phyloP scores from a whole-genome alignment of 2,797 vertebrate species.

The Manis pentadactyla region DNA sequence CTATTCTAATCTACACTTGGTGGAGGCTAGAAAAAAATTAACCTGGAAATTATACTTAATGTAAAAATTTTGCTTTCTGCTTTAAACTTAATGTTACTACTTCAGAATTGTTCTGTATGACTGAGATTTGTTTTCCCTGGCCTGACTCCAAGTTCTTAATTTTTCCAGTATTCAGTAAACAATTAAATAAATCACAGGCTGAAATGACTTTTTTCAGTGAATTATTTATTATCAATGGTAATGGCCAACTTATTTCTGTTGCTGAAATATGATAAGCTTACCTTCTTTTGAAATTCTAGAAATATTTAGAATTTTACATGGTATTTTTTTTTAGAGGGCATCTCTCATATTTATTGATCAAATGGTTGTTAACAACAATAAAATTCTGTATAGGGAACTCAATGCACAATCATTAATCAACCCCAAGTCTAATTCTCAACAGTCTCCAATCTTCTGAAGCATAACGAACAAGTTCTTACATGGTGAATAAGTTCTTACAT shows the following conservation, averaged over 20 bases:
- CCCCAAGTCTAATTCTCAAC: no score
- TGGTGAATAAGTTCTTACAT: no score
- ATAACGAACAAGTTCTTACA: no score
- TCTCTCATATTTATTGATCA: no score
- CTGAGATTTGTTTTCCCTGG: background rate
- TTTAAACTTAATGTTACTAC: conserved; percentile 35
- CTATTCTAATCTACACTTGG: background rate
- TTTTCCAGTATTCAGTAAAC: background rate
- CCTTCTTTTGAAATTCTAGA: background rate
- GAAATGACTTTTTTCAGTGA: background rate
- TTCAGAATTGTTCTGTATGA: background rate
- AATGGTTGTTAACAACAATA: no score
- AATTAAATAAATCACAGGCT: background rate
- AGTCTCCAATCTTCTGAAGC: no score
- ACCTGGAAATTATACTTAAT: background rate
- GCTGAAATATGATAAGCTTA: background rate
- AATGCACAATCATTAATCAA: no score
- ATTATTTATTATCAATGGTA: conserved; percentile 8
- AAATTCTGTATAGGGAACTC: no score
- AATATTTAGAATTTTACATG: background rate
- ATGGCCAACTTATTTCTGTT: background rate
- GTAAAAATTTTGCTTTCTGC: background rate
- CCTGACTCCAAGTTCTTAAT: background rate
- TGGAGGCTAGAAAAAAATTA: background rate
- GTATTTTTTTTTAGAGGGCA: background rate